phyloP scores from a whole-genome alignment of 2,113 vertebrate genomes.

The Planiliza haematocheilus region DNA sequence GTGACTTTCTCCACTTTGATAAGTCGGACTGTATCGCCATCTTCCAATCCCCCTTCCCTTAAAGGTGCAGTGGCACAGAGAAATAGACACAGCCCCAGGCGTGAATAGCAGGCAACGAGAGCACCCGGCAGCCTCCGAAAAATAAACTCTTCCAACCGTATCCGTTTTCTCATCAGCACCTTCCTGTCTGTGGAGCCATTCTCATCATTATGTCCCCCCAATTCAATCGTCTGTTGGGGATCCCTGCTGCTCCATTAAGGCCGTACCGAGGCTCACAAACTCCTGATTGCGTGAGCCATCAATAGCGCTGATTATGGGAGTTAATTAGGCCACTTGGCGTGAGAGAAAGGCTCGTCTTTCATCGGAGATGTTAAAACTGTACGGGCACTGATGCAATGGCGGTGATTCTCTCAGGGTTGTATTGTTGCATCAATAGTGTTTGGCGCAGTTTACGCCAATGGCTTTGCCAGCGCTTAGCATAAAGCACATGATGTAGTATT shows the following conservation, averaged over 20 bases:
- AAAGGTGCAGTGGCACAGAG: constrained; percentile 38
- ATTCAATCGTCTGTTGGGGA: constrained; percentile 56
- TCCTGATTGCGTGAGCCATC: constrained; percentile 63
- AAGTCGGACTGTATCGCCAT: background rate
- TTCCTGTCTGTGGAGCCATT: constrained; percentile 54
- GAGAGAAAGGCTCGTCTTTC: constrained; percentile 49
- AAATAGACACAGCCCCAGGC: constrained; percentile 15
- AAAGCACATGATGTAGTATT: constrained; percentile 36
- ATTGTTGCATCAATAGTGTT: constrained; percentile 54
- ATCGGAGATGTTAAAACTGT: constrained; percentile 50
- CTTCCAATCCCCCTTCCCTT: background rate
- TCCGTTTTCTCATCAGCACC: constrained; percentile 63
- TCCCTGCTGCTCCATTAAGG: constrained; percentile 68
- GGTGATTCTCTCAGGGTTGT: constrained; percentile 29
- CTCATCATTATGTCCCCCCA: constrained; percentile 58
- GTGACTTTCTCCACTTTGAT: constrained; percentile 15
- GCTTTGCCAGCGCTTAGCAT: constrained; percentile 33
- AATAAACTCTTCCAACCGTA: constrained; percentile 61
- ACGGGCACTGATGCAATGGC: constrained; percentile 51
- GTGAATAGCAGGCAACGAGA: constrained; percentile 34
- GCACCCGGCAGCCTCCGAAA: constrained; percentile 35
- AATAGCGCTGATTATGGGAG: constrained; percentile 69
- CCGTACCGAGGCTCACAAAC: constrained; percentile 52
- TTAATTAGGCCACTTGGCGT: constrained; percentile 67
- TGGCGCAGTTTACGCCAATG: constrained; percentile 14